phyloP scores from a whole-genome alignment of 37 sponge, comb jelly and placozoan genomes.

The Dysidea cf. avara region DNA sequence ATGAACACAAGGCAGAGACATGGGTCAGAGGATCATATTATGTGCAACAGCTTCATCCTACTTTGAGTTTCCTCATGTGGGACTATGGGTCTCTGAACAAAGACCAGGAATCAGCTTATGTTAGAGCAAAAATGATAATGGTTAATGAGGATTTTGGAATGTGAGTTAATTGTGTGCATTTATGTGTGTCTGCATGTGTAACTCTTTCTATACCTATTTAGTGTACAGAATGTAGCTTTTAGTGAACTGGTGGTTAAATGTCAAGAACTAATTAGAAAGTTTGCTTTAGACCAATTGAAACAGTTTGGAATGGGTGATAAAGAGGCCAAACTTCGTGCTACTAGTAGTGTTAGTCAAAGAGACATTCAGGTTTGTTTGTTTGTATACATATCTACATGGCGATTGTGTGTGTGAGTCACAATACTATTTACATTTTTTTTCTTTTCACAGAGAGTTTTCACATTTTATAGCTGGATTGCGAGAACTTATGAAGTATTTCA shows the following conservation, averaged over 20 bases:
- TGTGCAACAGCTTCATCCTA: constrained; percentile 81
- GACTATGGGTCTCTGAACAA: constrained; percentile 60
- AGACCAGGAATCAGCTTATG: constrained; percentile 78
- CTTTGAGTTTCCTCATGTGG: no score
- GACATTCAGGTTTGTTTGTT: constrained; percentile 46
- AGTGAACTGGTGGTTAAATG: no score
- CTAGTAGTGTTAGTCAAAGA: constrained; percentile 70
- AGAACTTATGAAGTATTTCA: not conserved
- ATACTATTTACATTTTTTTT: no score
- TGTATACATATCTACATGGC: not conserved
- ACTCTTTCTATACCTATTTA: no score
- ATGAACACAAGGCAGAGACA: constrained; percentile 22
- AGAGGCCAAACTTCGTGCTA: constrained; percentile 26
- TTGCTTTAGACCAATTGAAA: constrained; percentile 37
- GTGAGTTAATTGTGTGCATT: no score
- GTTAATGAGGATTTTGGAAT: constrained; percentile 14
- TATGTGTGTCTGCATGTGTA: no score
- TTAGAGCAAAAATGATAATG: constrained; percentile 61
- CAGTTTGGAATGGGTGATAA: not conserved
- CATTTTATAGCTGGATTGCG: constrained; percentile 30
- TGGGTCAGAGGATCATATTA: no score
- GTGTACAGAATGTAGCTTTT: constrained; percentile 23
- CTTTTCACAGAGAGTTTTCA: constrained; percentile 31
- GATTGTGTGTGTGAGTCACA: no score
- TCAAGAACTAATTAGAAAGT: no score